Evolutionary conservation across 2,888 invertebrate species (phyloP), one percentile per base, ranked within the genome.

Genomic region (Gari tellinella): DNA sequence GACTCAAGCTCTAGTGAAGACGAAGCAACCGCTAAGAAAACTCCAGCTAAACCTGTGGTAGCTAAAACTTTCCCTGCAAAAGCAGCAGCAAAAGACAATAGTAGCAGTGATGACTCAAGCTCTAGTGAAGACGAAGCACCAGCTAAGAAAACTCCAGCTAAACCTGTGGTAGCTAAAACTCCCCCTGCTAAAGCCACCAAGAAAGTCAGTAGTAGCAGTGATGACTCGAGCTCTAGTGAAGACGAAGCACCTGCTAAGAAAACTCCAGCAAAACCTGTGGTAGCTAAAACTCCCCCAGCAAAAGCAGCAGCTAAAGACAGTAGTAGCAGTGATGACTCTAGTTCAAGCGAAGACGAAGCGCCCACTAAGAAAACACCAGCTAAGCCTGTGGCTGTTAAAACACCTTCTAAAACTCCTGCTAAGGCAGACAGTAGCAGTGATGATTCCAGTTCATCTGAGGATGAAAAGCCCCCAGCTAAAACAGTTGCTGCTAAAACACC

Each of bases 311-410:
- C 63, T n/a, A 53, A 51, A 25, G 62, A 57, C 17, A 57, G 53
- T 40, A 72, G 78, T 25, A 80, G 81, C n/a, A 77, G 79, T 66
- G 64, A 69, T 43, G 82, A 80, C 46, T 70, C 78, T 12, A 74
- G 70, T 46, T 70, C 64, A 5, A 65, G 70, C 31, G 78, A 82
- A 19, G 69, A 76, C 48, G 75, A 67, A 53, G 37, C 58, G 2
- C 43, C 51, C 12, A 61, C 56, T 10, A 56, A 56, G 41, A 43
- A 2, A 12, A 45, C 56, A 23, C 56, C 67, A 25, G 55, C 51
- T 49, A 46, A 38, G 23, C 52, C 45, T 0, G 31, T 66, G 25
- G 55, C 48, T 8, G 10, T 7, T 7, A 72, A 72, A 19, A 19
- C 61, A 14, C 45, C 62, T 46, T 23, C 60, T 14, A 62, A 60